phyloP scores from a whole-genome alignment of 2,113 vertebrate genomes.

The Todiramphus chloris region DNA sequence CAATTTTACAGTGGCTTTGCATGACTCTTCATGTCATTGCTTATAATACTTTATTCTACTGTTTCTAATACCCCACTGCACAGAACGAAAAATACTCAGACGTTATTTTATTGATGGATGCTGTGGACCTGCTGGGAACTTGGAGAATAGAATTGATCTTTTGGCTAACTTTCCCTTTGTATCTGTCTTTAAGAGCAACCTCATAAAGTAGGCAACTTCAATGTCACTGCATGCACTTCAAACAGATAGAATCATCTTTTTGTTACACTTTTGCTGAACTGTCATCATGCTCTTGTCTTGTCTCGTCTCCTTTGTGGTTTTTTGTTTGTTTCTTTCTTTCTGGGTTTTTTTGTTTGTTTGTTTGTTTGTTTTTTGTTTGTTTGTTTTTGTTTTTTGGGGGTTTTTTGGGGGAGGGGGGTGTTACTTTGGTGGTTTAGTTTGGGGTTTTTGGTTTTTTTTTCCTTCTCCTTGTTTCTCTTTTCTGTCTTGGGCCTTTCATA shows the following conservation, averaged over 20 bases:
- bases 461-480: not conserved
- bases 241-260: not conserved
- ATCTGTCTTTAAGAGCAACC: not conserved
- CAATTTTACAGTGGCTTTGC: not conserved
- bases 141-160: conserved; percentile 17
- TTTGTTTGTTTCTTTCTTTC: not conserved
- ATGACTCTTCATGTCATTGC: not conserved
- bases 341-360: too few relatives aligned
- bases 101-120: conserved; percentile 16
- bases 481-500: not conserved
- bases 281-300: not conserved
- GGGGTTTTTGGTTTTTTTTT: too few relatives aligned
- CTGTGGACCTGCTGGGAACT: not conserved
- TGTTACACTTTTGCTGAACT: not conserved
- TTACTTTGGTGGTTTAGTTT: too few relatives aligned
- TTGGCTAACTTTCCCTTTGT: conserved; percentile 22
- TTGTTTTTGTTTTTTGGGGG: not conserved
- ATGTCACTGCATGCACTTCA: not conserved
- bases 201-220: not conserved
- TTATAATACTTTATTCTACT: not conserved
- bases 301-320: not conserved
- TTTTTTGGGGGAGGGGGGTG: too few relatives aligned
- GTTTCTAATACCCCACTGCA: not conserved
- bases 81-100: not conserved
- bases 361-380: not conserved